Evolutionary conservation across 35 echinoderm and acorn worm species (phyloP), one percentile per base, ranked within the genome.

Genomic region (Apostichopus parvimensis): DNA sequence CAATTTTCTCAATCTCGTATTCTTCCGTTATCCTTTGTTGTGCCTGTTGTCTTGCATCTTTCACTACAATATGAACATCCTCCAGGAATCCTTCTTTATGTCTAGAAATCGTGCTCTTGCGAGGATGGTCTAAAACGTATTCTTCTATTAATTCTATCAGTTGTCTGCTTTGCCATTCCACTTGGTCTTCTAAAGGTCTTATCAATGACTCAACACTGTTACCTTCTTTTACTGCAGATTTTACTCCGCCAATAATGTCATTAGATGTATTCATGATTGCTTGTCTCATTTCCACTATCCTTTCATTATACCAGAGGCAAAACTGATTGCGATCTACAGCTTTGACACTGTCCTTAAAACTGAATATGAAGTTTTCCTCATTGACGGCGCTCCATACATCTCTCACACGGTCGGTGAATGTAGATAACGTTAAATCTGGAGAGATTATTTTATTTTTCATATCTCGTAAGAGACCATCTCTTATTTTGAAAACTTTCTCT

Each of bases 351-450:
- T 87, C 60, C 17, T 87, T 10, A 25, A 87, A 87, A 62, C 14
- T 87, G 14, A 87, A 87, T 3, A 87, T 14, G 22, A 87, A 87
- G 59, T 87, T 20, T 71, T 87, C 85, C 23, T 71, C 64, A 9
- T 64, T 59, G 4, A 87, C 24, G 4, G 85, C 85, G 5, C 5
- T 68, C 85, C 85, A 87, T 6, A 68, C 85, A 45, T 87, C 85
- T 65, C 12, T 22, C 2, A 87, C 22, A 5, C 85, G 53, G 4
- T 87, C 9, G 1, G 57, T 62, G 21, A 87, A 87, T 25, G 57
- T 71, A 5, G 85, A 87, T 2, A 87, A 6, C 0, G 85, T 65
- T 28, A 87, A 34, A 25, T 87, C 58, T 8, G 57, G 9, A 9
- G 15, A 1, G 24, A 87, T 57, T 2, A 0, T 45, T 87, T 15